phyloP scores from a whole-genome alignment of 2,888 invertebrate species.

The Tridacna gigas region DNA sequence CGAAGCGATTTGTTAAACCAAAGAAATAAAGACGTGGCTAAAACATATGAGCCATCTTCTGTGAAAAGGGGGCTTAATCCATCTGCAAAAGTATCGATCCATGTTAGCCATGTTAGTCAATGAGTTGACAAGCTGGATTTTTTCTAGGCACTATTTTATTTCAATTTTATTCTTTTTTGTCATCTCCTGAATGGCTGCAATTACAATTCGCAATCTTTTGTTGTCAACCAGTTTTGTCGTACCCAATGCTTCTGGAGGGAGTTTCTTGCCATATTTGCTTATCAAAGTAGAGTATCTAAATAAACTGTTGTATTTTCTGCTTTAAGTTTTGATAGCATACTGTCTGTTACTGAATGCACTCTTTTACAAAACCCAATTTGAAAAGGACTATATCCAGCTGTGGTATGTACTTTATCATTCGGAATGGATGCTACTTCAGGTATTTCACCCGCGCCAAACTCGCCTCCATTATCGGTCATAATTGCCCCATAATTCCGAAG shows the following conservation, averaged over 20 bases:
- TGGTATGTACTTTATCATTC: conserved; percentile 38
- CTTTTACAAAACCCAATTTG: conserved; percentile 42
- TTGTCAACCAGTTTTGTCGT: conserved; percentile 55
- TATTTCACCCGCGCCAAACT: conserved; percentile 38
- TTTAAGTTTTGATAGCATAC: conserved; percentile 53
- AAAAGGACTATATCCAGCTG: conserved; percentile 34
- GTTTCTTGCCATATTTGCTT: conserved; percentile 55
- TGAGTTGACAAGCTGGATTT: conserved; percentile 29
- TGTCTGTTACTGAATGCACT: conserved; percentile 49
- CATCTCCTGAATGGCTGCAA: conserved; percentile 43
- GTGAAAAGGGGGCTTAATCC: too few species aligned
- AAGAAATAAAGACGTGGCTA: background rate
- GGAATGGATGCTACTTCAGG: conserved; percentile 50
- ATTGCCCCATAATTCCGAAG: conserved; percentile 59
- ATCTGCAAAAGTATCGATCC: too few species aligned
- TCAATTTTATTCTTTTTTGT: conserved; percentile 18
- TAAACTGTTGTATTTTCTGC: conserved; percentile 29
- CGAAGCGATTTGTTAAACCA: conserved; percentile 7
- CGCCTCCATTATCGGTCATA: conserved; percentile 47
- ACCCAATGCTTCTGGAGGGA: conserved; percentile 49
- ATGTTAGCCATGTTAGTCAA: too few species aligned
- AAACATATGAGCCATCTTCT: too few species aligned
- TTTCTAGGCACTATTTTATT: conserved; percentile 39
- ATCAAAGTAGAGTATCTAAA: conserved; percentile 28
- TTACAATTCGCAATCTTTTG: conserved; percentile 48